Base-by-base conservation (phyloP, 2,113 vertebrate species). In the Pterocles burchelli region DNA sequence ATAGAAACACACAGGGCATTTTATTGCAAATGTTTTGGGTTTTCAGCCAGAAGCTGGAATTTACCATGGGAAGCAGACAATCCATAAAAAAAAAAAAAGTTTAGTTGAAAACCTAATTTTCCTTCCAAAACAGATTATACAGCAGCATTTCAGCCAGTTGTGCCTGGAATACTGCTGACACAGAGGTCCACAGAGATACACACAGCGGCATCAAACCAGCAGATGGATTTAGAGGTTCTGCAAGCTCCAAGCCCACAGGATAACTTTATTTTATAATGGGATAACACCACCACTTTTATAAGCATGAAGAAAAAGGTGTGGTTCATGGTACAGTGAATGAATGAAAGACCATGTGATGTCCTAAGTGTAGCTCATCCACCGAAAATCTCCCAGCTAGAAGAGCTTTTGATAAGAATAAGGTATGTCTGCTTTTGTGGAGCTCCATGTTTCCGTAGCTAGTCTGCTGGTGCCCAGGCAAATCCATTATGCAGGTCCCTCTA, bases 41-140 rank as follows among this genome's bases (percentile, higher is more conserved):
- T 91, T 93, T 73, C 82, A 94, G 71, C 43, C 88, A 96, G 75
- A 93, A 83, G 46, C 29, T 94, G 71, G 82, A 96, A 93, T 95
- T 93, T 91, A 76, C 63, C 68, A 77, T 71, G 91, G 88, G 93
- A 96, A 96, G 59, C 67, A 95, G 88, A 91, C 88, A 94, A 88
- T 88, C 80, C 49, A 80, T 83, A 5, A 54, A 66, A 57, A 67
- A n/a, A 61, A 73, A 46, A 62, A 61, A 43, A 10, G 43, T 61
- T 86, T 57, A 76, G 59, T 58, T 96, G 74, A 88, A 93, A 94
- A 83, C 25, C 14, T 67, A 10, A 51, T 94, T 96, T 96, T 90
- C 68, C 59, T 93, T 90, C 88, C 78, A 88, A 83, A 93, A 22
- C 38, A 94, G 88, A 86, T 86, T 96, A 57, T 71, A 59, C 26